Conservation (phyloP, 2,888 invertebrate species). For the Peribatodes rhomboidaria region DNA sequence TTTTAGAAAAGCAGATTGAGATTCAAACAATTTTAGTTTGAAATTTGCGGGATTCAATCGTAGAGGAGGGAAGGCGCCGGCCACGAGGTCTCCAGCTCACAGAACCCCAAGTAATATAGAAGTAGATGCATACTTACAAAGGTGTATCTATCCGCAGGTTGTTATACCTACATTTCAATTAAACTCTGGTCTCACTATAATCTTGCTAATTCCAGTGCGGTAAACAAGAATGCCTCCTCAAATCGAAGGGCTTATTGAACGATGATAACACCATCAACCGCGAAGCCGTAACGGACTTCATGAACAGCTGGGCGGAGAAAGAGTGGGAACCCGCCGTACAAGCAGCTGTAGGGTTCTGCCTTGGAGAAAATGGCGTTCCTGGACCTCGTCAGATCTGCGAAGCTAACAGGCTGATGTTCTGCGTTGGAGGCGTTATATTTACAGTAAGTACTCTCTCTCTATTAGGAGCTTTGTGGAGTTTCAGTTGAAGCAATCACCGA, state of each 20-base stretch:
- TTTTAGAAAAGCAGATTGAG: too few species aligned
- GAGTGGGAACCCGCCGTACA: conserved; percentile 58
- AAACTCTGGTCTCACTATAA: neutral
- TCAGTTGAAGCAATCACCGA: too few species aligned
- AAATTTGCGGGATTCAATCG: too few species aligned
- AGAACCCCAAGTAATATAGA: too few species aligned
- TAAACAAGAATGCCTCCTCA: conserved; percentile 66
- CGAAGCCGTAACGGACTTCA: conserved; percentile 53
- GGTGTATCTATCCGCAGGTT: too few species aligned
- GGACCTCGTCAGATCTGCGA: conserved; percentile 66
- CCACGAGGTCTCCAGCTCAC: too few species aligned
- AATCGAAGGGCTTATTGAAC: conserved; percentile 60
- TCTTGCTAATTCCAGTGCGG: conserved; percentile 61
- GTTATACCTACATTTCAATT: neutral
- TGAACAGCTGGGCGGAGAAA: conserved; percentile 58
- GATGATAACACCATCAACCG: conserved; percentile 58
- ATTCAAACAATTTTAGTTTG: too few species aligned
- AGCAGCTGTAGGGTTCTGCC: conserved; percentile 59
- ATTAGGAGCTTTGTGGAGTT: too few species aligned
- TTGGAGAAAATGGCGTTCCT: conserved; percentile 52
- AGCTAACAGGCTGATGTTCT: conserved; percentile 64
- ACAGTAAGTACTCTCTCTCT: conserved; percentile 55
- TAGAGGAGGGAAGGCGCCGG: too few species aligned
- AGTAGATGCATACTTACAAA: too few species aligned
- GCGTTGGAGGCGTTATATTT: conserved; percentile 59